phyloP scores from a whole-genome alignment of 2,888 invertebrate genomes.

The Cephus nigrinus region DNA sequence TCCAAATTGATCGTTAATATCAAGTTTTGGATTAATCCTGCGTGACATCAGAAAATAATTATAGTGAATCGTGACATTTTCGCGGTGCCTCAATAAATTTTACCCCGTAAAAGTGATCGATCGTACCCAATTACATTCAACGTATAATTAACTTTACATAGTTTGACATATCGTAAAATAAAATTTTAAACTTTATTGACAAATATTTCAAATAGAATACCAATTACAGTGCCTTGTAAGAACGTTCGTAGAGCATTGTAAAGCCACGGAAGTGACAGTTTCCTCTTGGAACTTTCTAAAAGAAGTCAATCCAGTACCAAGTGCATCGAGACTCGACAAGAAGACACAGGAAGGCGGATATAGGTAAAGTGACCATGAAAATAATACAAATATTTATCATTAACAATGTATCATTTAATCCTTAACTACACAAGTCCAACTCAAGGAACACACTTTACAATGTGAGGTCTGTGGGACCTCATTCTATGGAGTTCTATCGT shows the following conservation, averaged over 20 bases:
- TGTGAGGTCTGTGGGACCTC: too few species aligned
- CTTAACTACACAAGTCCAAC: too few species aligned
- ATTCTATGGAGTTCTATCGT: too few species aligned
- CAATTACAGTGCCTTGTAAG: neutral
- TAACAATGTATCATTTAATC: neutral
- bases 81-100: neutral
- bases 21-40: neutral
- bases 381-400: neutral
- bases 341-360: neutral
- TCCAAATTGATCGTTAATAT: neutral
- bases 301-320: neutral
- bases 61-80: neutral
- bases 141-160: neutral
- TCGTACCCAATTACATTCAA: neutral
- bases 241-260: neutral
- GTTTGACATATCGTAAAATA: neutral
- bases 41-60: neutral
- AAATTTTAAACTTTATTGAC: neutral
- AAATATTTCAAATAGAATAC: neutral
- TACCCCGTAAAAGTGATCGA: neutral
- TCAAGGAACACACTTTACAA: too few species aligned
- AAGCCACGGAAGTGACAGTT: neutral
- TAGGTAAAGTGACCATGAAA: neutral
- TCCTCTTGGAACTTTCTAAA: neutral
- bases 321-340: neutral